These are phyloP conservation scores for Cinclus cinclus DNA, from an alignment of 2,113 vertebrate species.

Conservation along the genomic window DNA sequence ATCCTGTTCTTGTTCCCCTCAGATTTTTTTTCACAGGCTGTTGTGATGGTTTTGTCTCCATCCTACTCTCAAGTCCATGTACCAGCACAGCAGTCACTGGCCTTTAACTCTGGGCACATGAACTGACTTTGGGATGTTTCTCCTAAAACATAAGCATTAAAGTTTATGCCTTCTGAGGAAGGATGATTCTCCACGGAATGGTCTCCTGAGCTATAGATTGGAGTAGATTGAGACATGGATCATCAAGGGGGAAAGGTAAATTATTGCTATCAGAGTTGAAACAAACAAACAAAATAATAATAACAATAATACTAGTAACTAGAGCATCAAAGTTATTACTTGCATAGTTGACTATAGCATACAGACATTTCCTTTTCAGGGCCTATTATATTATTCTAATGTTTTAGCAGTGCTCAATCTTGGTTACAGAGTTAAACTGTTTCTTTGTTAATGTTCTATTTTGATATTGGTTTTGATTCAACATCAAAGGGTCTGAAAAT, in stretches of 20 bases:
- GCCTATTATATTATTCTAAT: background rate
- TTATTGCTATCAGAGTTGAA: background rate
- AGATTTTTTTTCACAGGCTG: background rate
- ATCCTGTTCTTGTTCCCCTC: background rate
- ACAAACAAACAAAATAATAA: background rate
- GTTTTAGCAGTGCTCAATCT: background rate
- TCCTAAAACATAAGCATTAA: background rate
- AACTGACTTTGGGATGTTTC: background rate
- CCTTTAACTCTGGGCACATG: background rate
- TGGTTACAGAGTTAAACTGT: background rate
- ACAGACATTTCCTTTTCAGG: background rate
- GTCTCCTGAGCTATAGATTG: background rate
- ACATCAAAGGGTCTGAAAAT: background rate
- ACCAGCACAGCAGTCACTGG: background rate
- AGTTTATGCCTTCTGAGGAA: background rate
- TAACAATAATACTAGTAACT: background rate
- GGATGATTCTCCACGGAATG: background rate
- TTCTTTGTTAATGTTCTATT: background rate
- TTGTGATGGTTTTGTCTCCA: background rate
- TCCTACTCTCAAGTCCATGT: background rate
- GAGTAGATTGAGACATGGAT: background rate
- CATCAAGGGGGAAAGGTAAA: background rate
- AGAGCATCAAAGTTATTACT: background rate
- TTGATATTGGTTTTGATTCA: background rate
- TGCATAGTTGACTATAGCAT: background rate